Evolutionary conservation across 2,113 vertebrate species (phyloP).

Genomic region (Taurulus bubalis): DNA sequence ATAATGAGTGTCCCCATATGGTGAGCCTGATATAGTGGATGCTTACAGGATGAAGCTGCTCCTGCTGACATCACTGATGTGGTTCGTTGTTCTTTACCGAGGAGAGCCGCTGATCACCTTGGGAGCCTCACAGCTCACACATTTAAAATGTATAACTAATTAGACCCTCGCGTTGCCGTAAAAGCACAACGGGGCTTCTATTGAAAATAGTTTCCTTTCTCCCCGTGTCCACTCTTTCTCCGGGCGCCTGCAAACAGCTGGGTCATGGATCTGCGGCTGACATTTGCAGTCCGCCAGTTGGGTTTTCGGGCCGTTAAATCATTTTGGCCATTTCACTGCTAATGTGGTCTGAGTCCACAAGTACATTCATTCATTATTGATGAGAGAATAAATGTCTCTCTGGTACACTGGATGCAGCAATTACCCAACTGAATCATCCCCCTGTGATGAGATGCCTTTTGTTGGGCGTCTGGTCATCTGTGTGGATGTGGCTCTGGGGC

Average conservation of each 20-base stretch:
- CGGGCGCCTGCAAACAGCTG: too few relatives aligned
- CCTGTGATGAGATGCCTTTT: slow-evolving; percentile 35
- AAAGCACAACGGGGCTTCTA: background rate
- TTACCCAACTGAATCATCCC: slow-evolving; percentile 46
- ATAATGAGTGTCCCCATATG: background rate
- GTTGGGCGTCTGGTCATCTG: slow-evolving; percentile 10
- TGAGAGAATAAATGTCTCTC: slow-evolving; percentile 64
- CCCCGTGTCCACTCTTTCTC: background rate
- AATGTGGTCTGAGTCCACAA: slow-evolving; percentile 54
- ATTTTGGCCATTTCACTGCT: slow-evolving; percentile 64
- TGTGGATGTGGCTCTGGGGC: slow-evolving; percentile 33
- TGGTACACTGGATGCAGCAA: slow-evolving; percentile 34
- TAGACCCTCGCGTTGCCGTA: background rate
- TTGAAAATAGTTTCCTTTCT: background rate
- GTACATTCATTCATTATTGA: slow-evolving; percentile 69
- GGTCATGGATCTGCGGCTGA: slow-evolving; percentile 51
- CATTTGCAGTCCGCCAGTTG: slow-evolving; percentile 59
- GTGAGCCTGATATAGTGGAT: background rate
- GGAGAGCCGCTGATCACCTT: background rate
- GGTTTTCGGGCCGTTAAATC: slow-evolving; percentile 47
- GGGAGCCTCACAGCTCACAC: background rate
- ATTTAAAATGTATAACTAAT: slow-evolving; percentile 18
- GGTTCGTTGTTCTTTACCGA: too few relatives aligned
- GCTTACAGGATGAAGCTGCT: too few relatives aligned
- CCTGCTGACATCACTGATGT: background rate